Conservation (phyloP, 2,113 vertebrate species). For the Anser cygnoides region DNA sequence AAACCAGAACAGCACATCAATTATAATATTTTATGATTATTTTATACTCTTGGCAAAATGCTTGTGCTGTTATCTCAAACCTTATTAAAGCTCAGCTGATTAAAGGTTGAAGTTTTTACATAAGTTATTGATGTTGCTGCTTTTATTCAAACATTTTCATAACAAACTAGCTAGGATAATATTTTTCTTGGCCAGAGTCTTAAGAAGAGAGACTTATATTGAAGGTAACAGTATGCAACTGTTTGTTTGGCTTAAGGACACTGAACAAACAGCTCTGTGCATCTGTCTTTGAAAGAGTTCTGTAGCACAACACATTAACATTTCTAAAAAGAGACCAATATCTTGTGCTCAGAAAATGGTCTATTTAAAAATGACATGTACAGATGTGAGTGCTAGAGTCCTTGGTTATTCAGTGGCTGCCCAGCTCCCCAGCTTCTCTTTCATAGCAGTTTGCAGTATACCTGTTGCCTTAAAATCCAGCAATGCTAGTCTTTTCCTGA, state of each 20-base stretch:
- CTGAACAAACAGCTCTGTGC: slow-evolving; percentile 44
- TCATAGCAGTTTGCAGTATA: background rate
- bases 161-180: slow-evolving; percentile 79
- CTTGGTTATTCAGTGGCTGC: background rate
- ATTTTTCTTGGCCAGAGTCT: slow-evolving; percentile 77
- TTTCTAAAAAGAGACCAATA: background rate
- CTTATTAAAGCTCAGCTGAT: slow-evolving; percentile 65
- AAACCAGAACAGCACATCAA: slow-evolving; percentile 58
- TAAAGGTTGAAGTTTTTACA: slow-evolving; percentile 66
- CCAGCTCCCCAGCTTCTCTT: background rate
- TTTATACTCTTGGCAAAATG: slow-evolving; percentile 73
- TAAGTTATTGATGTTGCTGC: slow-evolving; percentile 73
- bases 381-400: background rate
- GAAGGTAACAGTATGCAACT: slow-evolving; percentile 67
- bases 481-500: background rate
- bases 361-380: background rate
- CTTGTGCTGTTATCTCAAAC: slow-evolving; percentile 61
- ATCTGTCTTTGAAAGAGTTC: background rate
- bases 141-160: slow-evolving; percentile 80
- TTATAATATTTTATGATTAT: slow-evolving; percentile 75
- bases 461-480: background rate
- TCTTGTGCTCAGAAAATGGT: background rate
- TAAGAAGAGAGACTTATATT: slow-evolving; percentile 36
- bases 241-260: slow-evolving; percentile 56
- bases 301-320: background rate